Evolutionary conservation across 1,140 invertebrate genomes (phyloP).

Genomic region (Eriosoma lanigerum): DNA sequence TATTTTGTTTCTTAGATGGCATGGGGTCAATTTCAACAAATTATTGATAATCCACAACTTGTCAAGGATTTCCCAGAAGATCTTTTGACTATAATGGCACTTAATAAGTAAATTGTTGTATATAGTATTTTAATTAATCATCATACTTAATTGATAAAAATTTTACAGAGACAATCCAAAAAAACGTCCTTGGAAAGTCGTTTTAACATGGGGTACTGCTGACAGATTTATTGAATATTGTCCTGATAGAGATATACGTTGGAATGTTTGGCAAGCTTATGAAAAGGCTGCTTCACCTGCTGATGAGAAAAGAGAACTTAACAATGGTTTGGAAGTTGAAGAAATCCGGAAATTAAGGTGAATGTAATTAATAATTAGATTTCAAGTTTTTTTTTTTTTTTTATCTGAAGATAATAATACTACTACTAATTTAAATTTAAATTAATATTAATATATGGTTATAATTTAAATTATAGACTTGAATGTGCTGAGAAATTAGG

Average conservation of each 20-base stretch:
- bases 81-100: conserved; percentile 68
- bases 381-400: too few species aligned
- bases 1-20: conserved; percentile 59
- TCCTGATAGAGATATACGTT: conserved; percentile 72
- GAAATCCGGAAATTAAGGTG: conserved; percentile 70
- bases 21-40: conserved; percentile 67
- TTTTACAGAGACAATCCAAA: conserved; percentile 60
- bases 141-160: not conserved
- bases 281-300: conserved; percentile 70
- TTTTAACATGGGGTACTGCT: conserved; percentile 71
- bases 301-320: conserved; percentile 64
- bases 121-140: not conserved
- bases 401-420: too few species aligned
- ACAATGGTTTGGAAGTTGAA: conserved; percentile 75
- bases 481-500: conserved; percentile 77
- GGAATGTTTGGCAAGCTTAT: conserved; percentile 80
- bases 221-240: conserved; percentile 80
- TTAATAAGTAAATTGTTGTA: conserved; percentile 60
- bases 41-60: conserved; percentile 67
- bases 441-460: too few species aligned
- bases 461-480: conserved; percentile 59
- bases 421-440: too few species aligned
- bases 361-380: conserved; percentile 8
- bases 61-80: conserved; percentile 74
- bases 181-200: conserved; percentile 79